phyloP scores from a whole-genome alignment of 2,113 vertebrate species.

The Saccopteryx bilineata region DNA sequence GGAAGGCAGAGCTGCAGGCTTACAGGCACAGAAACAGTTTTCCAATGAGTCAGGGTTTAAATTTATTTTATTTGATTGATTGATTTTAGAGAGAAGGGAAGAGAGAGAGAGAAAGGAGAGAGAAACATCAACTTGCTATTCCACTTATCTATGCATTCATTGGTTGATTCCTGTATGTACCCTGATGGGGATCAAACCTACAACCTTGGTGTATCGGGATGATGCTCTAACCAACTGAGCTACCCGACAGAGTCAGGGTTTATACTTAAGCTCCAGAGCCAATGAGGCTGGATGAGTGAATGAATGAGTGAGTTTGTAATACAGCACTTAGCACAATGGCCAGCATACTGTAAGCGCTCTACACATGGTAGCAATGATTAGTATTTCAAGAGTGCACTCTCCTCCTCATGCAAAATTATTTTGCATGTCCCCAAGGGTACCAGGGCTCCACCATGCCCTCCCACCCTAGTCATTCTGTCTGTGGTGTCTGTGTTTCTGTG shows the following conservation, averaged over 20 bases:
- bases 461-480: neutral
- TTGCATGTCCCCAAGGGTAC: neutral
- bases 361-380: fast-evolving
- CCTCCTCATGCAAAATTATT: neutral
- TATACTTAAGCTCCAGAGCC: neutral
- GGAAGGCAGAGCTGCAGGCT: neutral
- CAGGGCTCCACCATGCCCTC: neutral
- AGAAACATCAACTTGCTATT: no score
- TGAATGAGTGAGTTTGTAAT: no score
- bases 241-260: neutral
- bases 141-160: no score
- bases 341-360: fast-evolving
- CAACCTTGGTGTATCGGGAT: no score
- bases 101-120: no score
- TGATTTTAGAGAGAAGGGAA: no score
- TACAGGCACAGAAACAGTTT: neutral
- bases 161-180: no score
- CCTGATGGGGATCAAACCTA: no score
- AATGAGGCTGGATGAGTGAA: neutral
- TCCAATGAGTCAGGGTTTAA: neutral
- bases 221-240: no score
- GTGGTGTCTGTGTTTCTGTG: fast-evolving
- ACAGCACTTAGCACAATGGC: fast-evolving
- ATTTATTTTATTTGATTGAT: neutral
- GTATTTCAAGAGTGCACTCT: neutral